Conservation (phyloP, 1,140 invertebrate species). For the Laodelphax striatellus region DNA sequence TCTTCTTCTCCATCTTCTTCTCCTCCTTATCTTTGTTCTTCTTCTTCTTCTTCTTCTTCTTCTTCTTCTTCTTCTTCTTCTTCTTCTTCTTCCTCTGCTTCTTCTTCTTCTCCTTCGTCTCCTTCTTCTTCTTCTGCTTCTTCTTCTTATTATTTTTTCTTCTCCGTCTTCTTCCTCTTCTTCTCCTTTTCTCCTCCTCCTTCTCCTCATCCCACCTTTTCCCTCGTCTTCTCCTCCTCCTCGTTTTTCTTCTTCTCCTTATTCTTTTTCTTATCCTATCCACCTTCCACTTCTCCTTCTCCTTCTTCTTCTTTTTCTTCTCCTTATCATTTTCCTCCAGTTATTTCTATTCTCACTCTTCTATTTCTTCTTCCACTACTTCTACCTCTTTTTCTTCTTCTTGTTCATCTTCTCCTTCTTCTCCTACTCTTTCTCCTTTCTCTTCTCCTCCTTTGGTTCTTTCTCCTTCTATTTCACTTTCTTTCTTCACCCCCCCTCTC, state of each 20-base stretch:
- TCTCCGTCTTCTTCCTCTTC: not conserved
- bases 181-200: not conserved
- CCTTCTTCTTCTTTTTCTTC: too few species aligned
- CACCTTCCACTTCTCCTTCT: not conserved
- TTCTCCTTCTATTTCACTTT: not conserved
- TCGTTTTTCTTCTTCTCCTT: not conserved
- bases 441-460: constrained; percentile 3
- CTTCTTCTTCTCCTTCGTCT: not conserved
- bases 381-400: not conserved
- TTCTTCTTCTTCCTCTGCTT: not conserved
- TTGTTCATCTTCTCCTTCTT: constrained; percentile 12
- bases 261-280: not conserved
- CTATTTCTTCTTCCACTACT: too few species aligned
- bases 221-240: not conserved
- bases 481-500: constrained; percentile 18
- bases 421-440: not conserved
- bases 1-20: constrained; percentile 1
- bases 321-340: too few species aligned
- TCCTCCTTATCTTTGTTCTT: constrained; percentile 12
- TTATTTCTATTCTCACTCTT: too few species aligned
- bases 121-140: not conserved
- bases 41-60: not conserved
- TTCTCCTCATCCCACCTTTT: not conserved
- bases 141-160: not conserved
- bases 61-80: not conserved